phyloP scores from a whole-genome alignment of 2,797 vertebrate species.

The Coranthus polyacanthus region DNA sequence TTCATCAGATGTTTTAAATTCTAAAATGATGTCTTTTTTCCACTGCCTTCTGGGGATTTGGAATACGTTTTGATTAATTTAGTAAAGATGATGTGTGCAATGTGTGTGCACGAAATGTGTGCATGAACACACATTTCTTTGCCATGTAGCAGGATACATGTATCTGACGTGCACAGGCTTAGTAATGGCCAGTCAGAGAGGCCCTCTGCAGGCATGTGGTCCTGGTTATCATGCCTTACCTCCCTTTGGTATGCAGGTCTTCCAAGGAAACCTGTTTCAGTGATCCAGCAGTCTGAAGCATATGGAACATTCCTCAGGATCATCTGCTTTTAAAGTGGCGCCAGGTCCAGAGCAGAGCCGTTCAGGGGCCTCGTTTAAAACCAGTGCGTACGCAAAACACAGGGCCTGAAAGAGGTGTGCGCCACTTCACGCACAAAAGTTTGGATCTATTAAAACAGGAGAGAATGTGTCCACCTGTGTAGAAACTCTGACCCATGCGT shows the following conservation, averaged over 20 bases:
- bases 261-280: slow-evolving; percentile 59
- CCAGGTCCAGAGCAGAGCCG: slow-evolving; percentile 29
- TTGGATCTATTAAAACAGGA: no score
- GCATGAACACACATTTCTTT: slow-evolving; percentile 21
- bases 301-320: slow-evolving; percentile 76
- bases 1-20: slow-evolving; percentile 38
- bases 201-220: slow-evolving; percentile 73
- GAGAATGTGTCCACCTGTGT: no score
- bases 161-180: slow-evolving; percentile 34
- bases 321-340: slow-evolving; percentile 70
- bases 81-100: background rate
- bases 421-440: no score
- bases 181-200: slow-evolving; percentile 28
- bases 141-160: slow-evolving; percentile 40
- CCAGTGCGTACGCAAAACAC: no score
- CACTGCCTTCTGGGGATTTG: background rate
- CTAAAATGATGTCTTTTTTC: background rate
- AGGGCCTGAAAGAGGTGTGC: no score
- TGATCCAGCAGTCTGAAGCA: slow-evolving; percentile 52
- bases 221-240: slow-evolving; percentile 74
- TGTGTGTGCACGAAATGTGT: background rate
- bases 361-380: slow-evolving; percentile 6
- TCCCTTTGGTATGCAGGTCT: slow-evolving; percentile 57
- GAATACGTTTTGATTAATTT: slow-evolving; percentile 23
- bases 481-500: no score